Base-by-base conservation (phyloP, 1,140 invertebrate genomes). In the Asobara japonica region DNA sequence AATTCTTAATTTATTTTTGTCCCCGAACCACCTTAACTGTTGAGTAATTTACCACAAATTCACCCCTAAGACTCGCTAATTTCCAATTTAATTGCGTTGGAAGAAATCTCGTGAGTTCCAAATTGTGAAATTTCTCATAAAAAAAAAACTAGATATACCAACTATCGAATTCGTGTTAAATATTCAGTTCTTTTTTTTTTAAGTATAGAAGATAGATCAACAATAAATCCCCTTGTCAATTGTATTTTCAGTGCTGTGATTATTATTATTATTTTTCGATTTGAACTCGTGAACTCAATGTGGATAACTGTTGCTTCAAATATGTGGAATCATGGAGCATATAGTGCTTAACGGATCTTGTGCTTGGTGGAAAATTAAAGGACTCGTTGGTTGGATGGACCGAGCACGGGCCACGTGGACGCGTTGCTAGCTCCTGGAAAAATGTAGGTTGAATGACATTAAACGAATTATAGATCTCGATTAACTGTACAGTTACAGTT, bases 381-480 rank as follows among this genome's bases (percentile, higher is more conserved):
- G 51, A 69, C 38, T 30, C 69, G 29, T 48, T 62, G 31, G 66
- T 41, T 60, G 64, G 71, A n/a, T n/a, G 69, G 45, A 65, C 38
- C 65, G 65, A 78, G 69, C 65, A 65, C 76, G 78, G 79, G 80
- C 82, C 83, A 84, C 82, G 82, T 85, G 83, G 80, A 84, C 80
- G 82, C 77, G 78, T 80, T 71, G 77, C 78, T 77, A 80, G 82
- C 74, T 69, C 68, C 71, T 76, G 70, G 69, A 80, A 78, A 84
- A 82, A 84, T 85, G 82, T 84, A 73, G 73, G 79, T n/a, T 77
- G 51, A 65, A 65, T 56, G 33, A 60, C 51, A 56, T 56, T 18
- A 10, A 56, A 56, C 51, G 22, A 56, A 56, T 56, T 56, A 25
- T 56, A 56, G 51, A 56, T 56, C 8, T 56, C 51, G 25, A 22